Conservation (phyloP, 2,113 vertebrate genomes). For the Eptatretus burgeri region DNA sequence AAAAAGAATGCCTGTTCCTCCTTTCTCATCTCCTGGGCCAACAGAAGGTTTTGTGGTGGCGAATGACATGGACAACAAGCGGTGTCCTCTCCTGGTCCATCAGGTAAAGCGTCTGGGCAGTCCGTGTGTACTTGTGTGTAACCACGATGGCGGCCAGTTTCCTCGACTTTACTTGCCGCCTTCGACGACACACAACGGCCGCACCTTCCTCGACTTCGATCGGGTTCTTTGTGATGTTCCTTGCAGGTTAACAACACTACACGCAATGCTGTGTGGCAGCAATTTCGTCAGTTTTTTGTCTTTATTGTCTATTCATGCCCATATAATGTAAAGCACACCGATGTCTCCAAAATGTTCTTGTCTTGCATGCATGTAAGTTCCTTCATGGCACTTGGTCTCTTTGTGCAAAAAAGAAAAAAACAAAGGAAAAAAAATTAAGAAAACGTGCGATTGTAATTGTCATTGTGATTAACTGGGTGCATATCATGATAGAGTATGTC, state of each 20-base stretch:
- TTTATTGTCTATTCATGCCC: background rate
- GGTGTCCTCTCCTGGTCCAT: conserved; percentile 93
- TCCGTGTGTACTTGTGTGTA: conserved; percentile 86
- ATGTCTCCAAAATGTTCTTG: background rate
- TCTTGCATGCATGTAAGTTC: background rate
- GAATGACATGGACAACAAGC: conserved; percentile 91
- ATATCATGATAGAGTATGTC: too few relatives aligned
- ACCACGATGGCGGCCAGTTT: conserved; percentile 78
- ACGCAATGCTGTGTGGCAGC: too few relatives aligned
- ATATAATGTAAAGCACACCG: background rate
- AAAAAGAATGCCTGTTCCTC: too few relatives aligned
- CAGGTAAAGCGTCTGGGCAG: conserved; percentile 84
- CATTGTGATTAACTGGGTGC: too few relatives aligned
- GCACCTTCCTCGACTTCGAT: conserved; percentile 58
- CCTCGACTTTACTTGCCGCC: conserved; percentile 29
- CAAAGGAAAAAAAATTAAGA: too few relatives aligned
- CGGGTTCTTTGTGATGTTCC: conserved; percentile 79
- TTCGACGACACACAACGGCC: conserved; percentile 11
- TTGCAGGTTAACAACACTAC: conserved; percentile 36
- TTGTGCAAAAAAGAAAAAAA: too few relatives aligned
- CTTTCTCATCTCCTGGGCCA: conserved; percentile 5
- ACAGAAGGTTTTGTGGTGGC: conserved; percentile 83
- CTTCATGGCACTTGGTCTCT: too few relatives aligned
- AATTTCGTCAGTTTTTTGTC: background rate
- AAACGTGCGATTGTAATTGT: too few relatives aligned